phyloP scores from a whole-genome alignment of 2,888 invertebrate genomes.

The Epistrophe grossulariae region DNA sequence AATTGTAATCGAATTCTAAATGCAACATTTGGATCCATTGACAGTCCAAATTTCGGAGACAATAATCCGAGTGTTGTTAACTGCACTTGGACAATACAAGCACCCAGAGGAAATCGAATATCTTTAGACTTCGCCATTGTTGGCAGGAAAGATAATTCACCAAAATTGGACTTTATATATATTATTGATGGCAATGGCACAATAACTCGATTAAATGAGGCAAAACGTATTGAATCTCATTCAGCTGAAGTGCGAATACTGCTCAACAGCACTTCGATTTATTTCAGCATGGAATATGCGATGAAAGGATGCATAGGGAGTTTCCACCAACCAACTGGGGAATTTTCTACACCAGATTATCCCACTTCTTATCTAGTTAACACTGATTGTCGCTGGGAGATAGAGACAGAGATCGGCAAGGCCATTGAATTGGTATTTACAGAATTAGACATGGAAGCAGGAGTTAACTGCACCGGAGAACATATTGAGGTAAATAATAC shows the following conservation, averaged over 20 bases:
- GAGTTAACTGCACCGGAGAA: slow-evolving; percentile 86
- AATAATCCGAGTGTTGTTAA: slow-evolving; percentile 86
- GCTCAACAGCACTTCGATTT: slow-evolving; percentile 84
- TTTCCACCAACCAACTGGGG: slow-evolving; percentile 85
- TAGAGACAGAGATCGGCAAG: slow-evolving; percentile 87
- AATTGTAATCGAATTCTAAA: slow-evolving; percentile 79
- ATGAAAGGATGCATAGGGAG: slow-evolving; percentile 90
- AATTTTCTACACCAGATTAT: slow-evolving; percentile 87
- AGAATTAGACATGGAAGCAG: slow-evolving; percentile 86
- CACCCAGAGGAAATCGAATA: slow-evolving; percentile 90
- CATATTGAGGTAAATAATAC: slow-evolving; percentile 84
- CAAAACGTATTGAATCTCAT: slow-evolving; percentile 75
- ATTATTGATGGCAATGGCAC: slow-evolving; percentile 84
- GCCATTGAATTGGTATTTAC: slow-evolving; percentile 88
- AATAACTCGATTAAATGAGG: slow-evolving; percentile 35
- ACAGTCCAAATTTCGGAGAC: slow-evolving; percentile 91
- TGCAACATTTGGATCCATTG: slow-evolving; percentile 88
- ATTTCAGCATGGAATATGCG: slow-evolving; percentile 93
- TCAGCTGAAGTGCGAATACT: slow-evolving; percentile 80
- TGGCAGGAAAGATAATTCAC: slow-evolving; percentile 84
- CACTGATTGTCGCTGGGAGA: slow-evolving; percentile 90
- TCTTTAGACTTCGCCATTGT: slow-evolving; percentile 93
- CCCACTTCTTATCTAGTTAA: slow-evolving; percentile 86
- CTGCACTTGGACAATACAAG: slow-evolving; percentile 91
- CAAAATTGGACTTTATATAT: slow-evolving; percentile 84